Evolutionary conservation across 2,113 vertebrate genomes (phyloP), one percentile per base, ranked within the genome.

Genomic region (Rhinopomastus cyanomelas): DNA sequence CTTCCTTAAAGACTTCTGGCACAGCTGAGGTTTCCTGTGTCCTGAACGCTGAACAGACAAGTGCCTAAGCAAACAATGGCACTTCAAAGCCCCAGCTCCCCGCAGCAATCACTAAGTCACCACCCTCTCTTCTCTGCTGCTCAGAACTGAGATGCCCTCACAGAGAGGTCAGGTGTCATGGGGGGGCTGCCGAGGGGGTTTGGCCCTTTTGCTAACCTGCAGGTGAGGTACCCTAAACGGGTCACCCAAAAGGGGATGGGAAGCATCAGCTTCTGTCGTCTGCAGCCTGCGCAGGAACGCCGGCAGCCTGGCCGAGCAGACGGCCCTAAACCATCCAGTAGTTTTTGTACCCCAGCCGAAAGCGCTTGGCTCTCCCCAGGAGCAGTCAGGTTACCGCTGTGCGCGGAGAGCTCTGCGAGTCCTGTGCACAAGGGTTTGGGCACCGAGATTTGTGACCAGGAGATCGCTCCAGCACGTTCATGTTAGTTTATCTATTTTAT

Each of bases 21-120:
- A 80, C 36, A 85, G 76, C 51, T 79, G 56, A 92, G 36, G 60
- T 73, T 95, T 94, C 92, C 82, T 87, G 82, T 80, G 85, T 82
- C 81, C 82, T 30, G 26, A 87, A 76, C 64, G n/a, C 42, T n/a
- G 66, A 49, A 55, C 29, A 65, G 59, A 85, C 52, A 88, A 68
- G 67, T 66, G 67, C 85, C 52, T 59, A 79, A 57, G 71, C 36
- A 87, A 92, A 94, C 85, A 95, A 57, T 22, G 21, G 55, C 2
- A 1, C 22, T 92, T 85, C 42, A 61, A 68, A 73, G 66, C 44
- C 46, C 79, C 32, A 73, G n/a, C 10, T 48, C n/a, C 7, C 2
- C 7, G 73, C 11, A 68, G 65, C 75, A 27, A n/a, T 71, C 85
- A 76, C 15, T 12, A 42, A 42, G 39, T 42, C 39, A 42, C 39